A percentile compares a stretch with the other conserved stretches of the same genome.
Conservation (phyloP, 2,888 invertebrate species). For the Monoplex corrugatus region DNA sequence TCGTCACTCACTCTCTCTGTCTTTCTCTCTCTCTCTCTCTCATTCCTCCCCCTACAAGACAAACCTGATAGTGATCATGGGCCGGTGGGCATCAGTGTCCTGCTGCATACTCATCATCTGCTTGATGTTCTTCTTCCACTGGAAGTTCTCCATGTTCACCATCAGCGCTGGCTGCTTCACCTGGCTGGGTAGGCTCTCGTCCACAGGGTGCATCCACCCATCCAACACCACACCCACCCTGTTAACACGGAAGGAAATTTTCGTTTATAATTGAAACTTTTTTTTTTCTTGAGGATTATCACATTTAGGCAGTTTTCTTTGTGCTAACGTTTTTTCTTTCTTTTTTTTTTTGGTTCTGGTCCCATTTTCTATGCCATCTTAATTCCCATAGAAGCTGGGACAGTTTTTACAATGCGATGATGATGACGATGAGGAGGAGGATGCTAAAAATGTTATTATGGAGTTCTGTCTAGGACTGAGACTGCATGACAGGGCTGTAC, state of each 20-base stretch:
- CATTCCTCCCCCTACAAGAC: conserved; percentile 3
- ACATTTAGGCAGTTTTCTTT: no score
- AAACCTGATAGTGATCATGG: conserved; percentile 75
- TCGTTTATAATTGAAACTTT: not conserved
- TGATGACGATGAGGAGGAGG: no score
- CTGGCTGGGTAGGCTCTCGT: conserved; percentile 66
- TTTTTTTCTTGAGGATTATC: not conserved
- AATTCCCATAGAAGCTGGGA: no score
- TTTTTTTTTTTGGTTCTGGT: no score
- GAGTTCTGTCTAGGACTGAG: no score
- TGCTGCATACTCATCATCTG: conserved; percentile 68
- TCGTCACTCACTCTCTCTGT: no score
- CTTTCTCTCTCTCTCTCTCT: no score
- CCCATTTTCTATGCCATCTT: no score
- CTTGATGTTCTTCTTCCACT: conserved; percentile 75
- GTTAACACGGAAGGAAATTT: conserved; percentile 37
- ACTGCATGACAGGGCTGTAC: not conserved
- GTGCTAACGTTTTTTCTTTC: no score
- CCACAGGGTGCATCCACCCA: conserved; percentile 79
- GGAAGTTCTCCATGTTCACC: conserved; percentile 77
- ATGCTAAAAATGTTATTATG: no score
- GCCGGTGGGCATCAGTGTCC: conserved; percentile 56
- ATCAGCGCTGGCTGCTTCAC: conserved; percentile 74
- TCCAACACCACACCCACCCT: conserved; percentile 76
- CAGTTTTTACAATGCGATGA: no score